These are phyloP conservation scores for Eilema griseolum DNA, from an alignment of 2,888 invertebrate species.

Conservation along the genomic window DNA sequence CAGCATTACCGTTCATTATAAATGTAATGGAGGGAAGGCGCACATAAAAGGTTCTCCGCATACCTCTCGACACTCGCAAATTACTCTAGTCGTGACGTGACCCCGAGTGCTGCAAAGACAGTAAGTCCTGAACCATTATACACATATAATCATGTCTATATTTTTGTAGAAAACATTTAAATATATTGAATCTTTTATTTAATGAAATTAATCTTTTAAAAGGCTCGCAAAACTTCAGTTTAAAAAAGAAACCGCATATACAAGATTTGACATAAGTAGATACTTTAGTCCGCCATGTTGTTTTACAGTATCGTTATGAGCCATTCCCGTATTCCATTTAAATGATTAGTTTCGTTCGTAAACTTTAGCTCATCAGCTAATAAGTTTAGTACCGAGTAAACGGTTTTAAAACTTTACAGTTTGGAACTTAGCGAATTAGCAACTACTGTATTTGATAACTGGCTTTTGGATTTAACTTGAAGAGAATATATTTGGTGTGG, in stretches of 20 bases:
- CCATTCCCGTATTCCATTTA: conserved; percentile 17
- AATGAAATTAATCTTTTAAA: background rate
- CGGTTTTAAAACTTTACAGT: conserved; percentile 20
- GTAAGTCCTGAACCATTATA: too few relatives aligned
- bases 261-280: background rate
- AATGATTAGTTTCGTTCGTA: conserved; percentile 23
- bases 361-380: conserved; percentile 24
- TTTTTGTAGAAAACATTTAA: background rate
- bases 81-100: too few relatives aligned
- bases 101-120: too few relatives aligned
- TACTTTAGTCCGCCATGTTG: conserved; percentile 5
- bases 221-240: background rate
- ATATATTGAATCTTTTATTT: too few relatives aligned
- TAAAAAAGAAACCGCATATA: background rate
- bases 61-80: too few relatives aligned
- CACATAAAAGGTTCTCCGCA: too few relatives aligned
- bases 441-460: background rate
- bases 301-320: conserved; percentile 3
- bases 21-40: too few relatives aligned
- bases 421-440: conserved; percentile 6
- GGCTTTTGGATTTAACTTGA: background rate
- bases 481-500: background rate
- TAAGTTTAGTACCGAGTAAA: conserved; percentile 12
- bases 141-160: too few relatives aligned
- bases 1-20: too few relatives aligned